phyloP scores from a whole-genome alignment of 2,113 vertebrate genomes.

The Grantiella picta region DNA sequence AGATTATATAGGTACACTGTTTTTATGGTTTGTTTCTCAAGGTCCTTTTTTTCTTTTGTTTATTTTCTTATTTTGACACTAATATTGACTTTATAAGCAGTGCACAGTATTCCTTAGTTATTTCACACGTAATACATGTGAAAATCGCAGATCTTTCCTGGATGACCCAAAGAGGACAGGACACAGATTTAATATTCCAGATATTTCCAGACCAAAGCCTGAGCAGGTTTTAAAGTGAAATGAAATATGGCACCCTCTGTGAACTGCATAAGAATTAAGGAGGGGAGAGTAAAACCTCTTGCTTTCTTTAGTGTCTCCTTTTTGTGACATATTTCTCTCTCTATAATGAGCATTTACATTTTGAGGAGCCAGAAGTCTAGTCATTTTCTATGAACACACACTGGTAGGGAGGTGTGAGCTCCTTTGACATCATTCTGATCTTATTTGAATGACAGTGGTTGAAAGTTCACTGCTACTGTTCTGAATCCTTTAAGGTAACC shows the following conservation, averaged over 20 bases:
- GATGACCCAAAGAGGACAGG: not conserved
- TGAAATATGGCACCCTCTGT: not conserved
- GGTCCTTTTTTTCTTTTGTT: not conserved
- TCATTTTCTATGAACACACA: not conserved
- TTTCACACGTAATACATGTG: not conserved
- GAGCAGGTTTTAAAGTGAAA: not conserved
- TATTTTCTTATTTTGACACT: not conserved
- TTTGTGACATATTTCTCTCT: not conserved
- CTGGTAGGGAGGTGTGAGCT: not conserved
- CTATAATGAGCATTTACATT: not conserved
- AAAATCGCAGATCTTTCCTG: not conserved
- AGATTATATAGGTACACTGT: not conserved
- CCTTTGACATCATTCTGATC: not conserved
- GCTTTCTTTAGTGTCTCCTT: not conserved
- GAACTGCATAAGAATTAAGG: not conserved
- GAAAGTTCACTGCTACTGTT: not conserved
- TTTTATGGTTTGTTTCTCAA: not conserved
- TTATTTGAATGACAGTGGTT: not conserved
- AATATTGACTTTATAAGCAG: not conserved
- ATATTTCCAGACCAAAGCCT: not conserved
- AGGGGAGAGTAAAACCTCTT: not conserved
- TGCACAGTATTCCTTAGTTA: not conserved
- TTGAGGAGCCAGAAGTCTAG: not conserved
- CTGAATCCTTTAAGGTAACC: not conserved
- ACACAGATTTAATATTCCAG: not conserved